These are phyloP conservation scores for Orthosia cruda DNA, from an alignment of 2,888 invertebrate genomes.

Conservation along the genomic window DNA sequence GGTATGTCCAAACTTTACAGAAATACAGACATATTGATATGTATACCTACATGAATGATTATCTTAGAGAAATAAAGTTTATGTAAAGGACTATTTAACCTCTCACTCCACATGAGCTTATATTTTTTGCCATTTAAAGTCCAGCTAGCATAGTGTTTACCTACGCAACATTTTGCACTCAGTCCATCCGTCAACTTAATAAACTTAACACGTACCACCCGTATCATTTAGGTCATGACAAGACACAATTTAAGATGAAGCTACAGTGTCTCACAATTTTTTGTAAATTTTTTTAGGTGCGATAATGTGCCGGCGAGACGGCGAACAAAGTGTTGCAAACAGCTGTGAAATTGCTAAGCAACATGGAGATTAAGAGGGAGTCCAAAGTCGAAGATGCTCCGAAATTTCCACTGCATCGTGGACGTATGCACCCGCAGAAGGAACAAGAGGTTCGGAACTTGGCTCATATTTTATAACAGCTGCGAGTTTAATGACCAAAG, in stretches of 20 bases:
- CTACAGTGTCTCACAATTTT: conserved; percentile 26
- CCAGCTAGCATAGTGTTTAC: neutral
- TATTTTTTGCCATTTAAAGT: too few relatives aligned
- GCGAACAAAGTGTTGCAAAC: conserved; percentile 80
- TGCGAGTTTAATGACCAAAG: conserved; percentile 33
- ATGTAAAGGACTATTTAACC: too few relatives aligned
- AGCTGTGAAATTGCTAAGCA: conserved; percentile 71
- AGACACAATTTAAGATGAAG: conserved; percentile 41
- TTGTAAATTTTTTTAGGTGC: conserved; percentile 75
- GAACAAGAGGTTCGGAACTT: conserved; percentile 76
- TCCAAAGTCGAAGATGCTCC: conserved; percentile 69
- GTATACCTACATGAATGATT: too few relatives aligned
- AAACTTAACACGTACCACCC: conserved; percentile 15
- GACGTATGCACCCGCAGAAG: conserved; percentile 78
- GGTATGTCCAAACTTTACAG: too few relatives aligned
- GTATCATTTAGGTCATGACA: conserved; percentile 30
- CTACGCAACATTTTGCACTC: neutral
- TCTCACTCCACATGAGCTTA: too few relatives aligned
- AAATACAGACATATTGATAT: too few relatives aligned
- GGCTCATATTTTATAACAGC: conserved; percentile 35
- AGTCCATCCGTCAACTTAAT: neutral
- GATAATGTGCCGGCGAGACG: conserved; percentile 83
- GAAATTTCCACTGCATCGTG: conserved; percentile 67
- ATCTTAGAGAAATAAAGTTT: too few relatives aligned
- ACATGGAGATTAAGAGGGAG: conserved; percentile 73